A percentile compares a stretch with the other conserved stretches of the same genome.
phyloP scores from a whole-genome alignment of 2,888 invertebrate species.

The Ophonus ardosiacus region DNA sequence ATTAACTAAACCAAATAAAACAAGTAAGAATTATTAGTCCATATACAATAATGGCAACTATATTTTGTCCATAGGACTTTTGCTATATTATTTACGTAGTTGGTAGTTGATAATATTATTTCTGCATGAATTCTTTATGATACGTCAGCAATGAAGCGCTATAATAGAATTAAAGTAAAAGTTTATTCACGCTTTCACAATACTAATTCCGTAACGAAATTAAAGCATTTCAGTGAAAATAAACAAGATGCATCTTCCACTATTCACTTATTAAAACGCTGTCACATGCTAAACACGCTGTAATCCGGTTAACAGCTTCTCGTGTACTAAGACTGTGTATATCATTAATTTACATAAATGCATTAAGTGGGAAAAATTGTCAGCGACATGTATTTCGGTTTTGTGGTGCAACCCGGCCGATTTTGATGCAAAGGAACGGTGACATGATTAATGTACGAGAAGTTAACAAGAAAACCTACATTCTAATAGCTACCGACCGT shows the following conservation, averaged over 20 bases:
- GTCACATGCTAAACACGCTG: conserved; percentile 24
- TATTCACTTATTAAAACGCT: conserved; percentile 30
- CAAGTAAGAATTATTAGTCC: no score
- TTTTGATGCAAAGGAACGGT: neutral
- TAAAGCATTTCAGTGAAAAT: conserved; percentile 22
- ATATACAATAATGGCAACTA: no score
- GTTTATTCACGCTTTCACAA: neutral
- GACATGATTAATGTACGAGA: conserved; percentile 15
- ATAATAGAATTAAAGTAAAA: neutral
- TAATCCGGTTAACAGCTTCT: conserved; percentile 16
- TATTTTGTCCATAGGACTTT: no score
- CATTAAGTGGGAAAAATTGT: conserved; percentile 25
- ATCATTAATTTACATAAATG: conserved; percentile 48
- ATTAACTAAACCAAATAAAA: no score
- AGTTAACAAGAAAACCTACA: conserved; percentile 40
- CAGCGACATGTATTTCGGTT: conserved; percentile 15
- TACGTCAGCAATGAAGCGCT: neutral
- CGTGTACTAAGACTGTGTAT: conserved; percentile 20
- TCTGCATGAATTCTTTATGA: neutral
- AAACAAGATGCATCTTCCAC: conserved; percentile 21
- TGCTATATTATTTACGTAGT: no score
- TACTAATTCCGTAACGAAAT: conserved; percentile 7
- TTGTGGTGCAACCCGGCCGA: conserved; percentile 16
- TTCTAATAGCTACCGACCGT: conserved; percentile 33
- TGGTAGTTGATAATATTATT: neutral